Conservation (phyloP, 1,140 invertebrate genomes). For the Hypsibius dujardini region DNA sequence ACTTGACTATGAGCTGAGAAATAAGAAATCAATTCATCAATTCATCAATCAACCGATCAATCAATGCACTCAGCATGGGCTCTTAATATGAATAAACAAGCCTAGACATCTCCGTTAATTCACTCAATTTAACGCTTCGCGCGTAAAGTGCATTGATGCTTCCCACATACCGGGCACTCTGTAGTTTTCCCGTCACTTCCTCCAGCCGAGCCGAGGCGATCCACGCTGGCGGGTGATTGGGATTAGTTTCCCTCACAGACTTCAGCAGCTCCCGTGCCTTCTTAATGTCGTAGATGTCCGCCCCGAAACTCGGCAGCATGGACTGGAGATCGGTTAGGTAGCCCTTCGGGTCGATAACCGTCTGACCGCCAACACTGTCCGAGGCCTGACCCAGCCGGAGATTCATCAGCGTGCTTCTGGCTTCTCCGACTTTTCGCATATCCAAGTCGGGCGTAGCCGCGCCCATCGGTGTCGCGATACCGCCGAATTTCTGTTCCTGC, state of each 20-base stretch:
- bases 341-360: conserved; percentile 97
- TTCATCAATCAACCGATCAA: too few species aligned
- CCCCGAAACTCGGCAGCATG: conserved; percentile 94
- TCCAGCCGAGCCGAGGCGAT: conserved; percentile 95
- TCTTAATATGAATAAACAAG: too few species aligned
- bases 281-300: conserved; percentile 97
- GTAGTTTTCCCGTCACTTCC: conserved; percentile 96
- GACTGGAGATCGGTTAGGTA: conserved; percentile 95
- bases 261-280: conserved; percentile 89
- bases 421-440: conserved; percentile 94
- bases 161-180: conserved; percentile 67
- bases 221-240: conserved; percentile 97
- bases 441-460: conserved; percentile 54
- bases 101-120: too few species aligned
- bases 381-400: conserved; percentile 95
- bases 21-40: too few species aligned
- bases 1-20: too few species aligned
- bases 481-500: conserved; percentile 25
- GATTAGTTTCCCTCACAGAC: conserved; percentile 94
- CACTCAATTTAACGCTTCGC: too few species aligned
- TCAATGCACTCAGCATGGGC: too few species aligned
- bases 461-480: conserved; percentile 54
- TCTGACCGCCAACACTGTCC: conserved; percentile 95
- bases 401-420: conserved; percentile 97
- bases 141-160: too few species aligned